These are phyloP conservation scores for Trichopria drosophilae DNA, from an alignment of 2,888 invertebrate genomes.

Conservation along the genomic window DNA sequence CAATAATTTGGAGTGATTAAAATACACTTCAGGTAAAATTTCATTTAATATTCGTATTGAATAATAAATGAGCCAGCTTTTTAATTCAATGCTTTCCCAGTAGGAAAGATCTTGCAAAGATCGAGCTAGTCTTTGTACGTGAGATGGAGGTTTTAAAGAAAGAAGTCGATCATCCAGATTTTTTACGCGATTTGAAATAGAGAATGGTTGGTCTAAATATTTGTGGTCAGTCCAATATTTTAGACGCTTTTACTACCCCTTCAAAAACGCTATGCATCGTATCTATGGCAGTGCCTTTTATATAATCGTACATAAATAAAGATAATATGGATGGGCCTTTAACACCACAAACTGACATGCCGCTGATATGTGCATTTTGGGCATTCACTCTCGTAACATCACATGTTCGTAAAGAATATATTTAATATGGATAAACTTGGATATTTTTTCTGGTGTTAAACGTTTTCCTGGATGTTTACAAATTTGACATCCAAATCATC, in stretches of 20 bases:
- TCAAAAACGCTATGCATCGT: conserved; percentile 12
- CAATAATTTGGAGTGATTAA: conserved; percentile 14
- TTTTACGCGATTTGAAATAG: too few species aligned
- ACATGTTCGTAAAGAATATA: neutral
- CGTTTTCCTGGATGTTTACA: conserved; percentile 5
- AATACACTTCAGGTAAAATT: conserved; percentile 6
- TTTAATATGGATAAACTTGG: conserved; percentile 10
- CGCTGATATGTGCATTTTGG: neutral
- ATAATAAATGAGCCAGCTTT: conserved; percentile 10
- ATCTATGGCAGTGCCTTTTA: conserved; percentile 8
- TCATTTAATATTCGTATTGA: neutral
- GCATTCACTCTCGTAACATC: conserved; percentile 8
- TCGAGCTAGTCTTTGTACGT: neutral
- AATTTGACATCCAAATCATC: too few species aligned
- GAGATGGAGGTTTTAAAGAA: conserved; percentile 8
- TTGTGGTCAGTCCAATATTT: too few species aligned
- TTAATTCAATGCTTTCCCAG: conserved; percentile 10
- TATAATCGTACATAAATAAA: too few species aligned
- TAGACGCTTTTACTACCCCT: conserved; percentile 3
- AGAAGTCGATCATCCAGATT: too few species aligned
- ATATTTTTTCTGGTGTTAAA: neutral
- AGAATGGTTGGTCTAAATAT: too few species aligned
- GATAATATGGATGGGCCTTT: conserved; percentile 13
- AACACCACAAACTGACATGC: conserved; percentile 7
- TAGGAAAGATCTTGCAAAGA: conserved; percentile 3